Base-by-base conservation (phyloP, 2,888 invertebrate species). In the Pyrgus malvae region DNA sequence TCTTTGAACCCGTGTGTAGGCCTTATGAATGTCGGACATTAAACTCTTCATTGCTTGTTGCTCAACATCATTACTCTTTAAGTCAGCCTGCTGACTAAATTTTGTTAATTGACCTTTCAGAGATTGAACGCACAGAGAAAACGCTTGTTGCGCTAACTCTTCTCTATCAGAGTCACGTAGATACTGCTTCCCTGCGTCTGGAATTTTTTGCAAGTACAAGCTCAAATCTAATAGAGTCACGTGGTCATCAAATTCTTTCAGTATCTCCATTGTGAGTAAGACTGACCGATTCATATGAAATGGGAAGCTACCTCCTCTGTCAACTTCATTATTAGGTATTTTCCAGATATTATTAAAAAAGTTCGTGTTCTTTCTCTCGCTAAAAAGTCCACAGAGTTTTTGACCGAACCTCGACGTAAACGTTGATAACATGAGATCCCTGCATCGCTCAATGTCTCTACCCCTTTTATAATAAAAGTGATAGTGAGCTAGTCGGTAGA, bases 281-380 rank as follows among this genome's bases (percentile, higher is more conserved):
- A 97, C 93, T 62, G 96, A 96, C 56, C 96, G 93, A 61, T 94
- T 95, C 94, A 98, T 96, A 74, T 98, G 98, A 27, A 96, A 94
- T 0, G 97, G 95, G 74, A 99, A 96, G 61, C 97, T 96, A 2
- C 98, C 98, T 0, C 97, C 94, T 58, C 98, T 92, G 74, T 98
- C 98, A 35, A 98, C 95, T 90, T 99, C 98, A 56, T 93, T 93
- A 1, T 94, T 92, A 0, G 97, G 98, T 74, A 97, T 97, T 64
- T 97, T 92, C 98, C 98, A 98, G 54, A 98, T 95, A 42, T 97
- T 96, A 85, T 97, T 96, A 68, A 98, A 98, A 72, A 98, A 97
- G 79, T 98, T 98, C 14, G 93, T 94, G 49, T 92, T 92, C 79
- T 95, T 98, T 46, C 96, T 91, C 66, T 98, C 97, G 29, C 93